Conservation (phyloP, 2,888 invertebrate species). For the Drosophila niveifrons region DNA sequence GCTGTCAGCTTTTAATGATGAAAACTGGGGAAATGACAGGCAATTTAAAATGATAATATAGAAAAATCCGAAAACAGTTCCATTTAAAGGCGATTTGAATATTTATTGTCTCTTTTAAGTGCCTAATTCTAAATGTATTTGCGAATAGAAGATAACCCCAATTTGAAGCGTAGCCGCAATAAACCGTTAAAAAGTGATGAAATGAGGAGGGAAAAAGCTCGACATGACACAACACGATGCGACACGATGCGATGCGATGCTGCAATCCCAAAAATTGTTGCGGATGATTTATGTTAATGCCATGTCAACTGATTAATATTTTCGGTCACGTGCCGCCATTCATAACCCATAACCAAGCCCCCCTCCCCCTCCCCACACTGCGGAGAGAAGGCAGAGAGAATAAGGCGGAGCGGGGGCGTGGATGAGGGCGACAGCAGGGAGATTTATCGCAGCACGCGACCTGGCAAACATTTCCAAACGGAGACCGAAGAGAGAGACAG, state of each 20-base stretch:
- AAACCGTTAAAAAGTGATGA: constrained; percentile 46
- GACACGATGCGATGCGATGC: constrained; percentile 32
- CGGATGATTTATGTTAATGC: constrained; percentile 83
- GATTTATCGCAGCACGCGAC: constrained; percentile 60
- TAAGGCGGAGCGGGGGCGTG: constrained; percentile 1
- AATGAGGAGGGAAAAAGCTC: constrained; percentile 4
- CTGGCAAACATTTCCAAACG: constrained; percentile 47
- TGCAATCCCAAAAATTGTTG: constrained; percentile 69
- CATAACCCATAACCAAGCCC: constrained; percentile 47
- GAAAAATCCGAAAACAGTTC: background rate
- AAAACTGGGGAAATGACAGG: too few relatives aligned
- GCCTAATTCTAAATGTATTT: constrained; percentile 1
- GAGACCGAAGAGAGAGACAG: background rate
- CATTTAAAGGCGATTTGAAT: background rate
- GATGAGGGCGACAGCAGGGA: constrained; percentile 28
- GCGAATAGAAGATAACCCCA: background rate
- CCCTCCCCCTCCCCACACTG: constrained; percentile 12
- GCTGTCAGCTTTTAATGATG: too few relatives aligned
- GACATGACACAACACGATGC: constrained; percentile 1
- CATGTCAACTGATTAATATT: constrained; percentile 84
- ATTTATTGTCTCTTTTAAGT: background rate
- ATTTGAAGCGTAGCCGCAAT: constrained; percentile 6
- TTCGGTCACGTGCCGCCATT: constrained; percentile 83
- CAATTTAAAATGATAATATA: background rate
- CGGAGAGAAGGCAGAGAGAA: constrained; percentile 32